Conservation (phyloP, 2,888 invertebrate species). For the Trilocha varians region DNA sequence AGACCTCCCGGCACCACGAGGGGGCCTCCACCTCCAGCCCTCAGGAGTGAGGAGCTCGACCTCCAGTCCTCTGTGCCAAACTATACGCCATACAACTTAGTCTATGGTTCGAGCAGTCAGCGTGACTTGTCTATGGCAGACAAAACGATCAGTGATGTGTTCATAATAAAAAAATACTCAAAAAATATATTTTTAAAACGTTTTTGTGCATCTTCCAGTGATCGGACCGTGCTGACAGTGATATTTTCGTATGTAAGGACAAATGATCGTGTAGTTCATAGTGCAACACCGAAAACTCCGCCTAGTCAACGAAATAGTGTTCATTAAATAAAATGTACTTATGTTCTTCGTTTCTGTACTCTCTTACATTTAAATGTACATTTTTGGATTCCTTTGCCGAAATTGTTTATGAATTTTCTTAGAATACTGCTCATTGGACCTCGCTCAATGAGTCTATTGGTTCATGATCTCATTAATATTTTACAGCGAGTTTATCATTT, state of each 20-base stretch:
- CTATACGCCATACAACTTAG: background rate
- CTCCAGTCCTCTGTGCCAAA: conserved; percentile 13
- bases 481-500: too few relatives aligned
- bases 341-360: too few relatives aligned
- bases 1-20: conserved; percentile 27
- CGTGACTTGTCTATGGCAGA: background rate
- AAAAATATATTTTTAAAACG: conserved; percentile 29
- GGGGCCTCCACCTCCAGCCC: conserved; percentile 20
- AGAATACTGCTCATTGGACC: conserved; percentile 15
- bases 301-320: conserved; percentile 63
- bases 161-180: conserved; percentile 58
- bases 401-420: too few relatives aligned
- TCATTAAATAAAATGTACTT: too few relatives aligned
- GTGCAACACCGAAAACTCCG: conserved; percentile 44
- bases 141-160: conserved; percentile 44
- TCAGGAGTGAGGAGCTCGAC: conserved; percentile 21
- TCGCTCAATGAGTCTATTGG: conserved; percentile 26
- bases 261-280: background rate
- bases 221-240: conserved; percentile 47
- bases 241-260: conserved; percentile 31
- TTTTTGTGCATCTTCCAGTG: conserved; percentile 49
- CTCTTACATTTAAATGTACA: too few relatives aligned
- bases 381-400: too few relatives aligned
- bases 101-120: background rate
- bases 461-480: conserved; percentile 57